These are phyloP conservation scores for Poeciliopsis prolifica DNA, from an alignment of 2,113 vertebrate species.

Conservation along the genomic window DNA sequence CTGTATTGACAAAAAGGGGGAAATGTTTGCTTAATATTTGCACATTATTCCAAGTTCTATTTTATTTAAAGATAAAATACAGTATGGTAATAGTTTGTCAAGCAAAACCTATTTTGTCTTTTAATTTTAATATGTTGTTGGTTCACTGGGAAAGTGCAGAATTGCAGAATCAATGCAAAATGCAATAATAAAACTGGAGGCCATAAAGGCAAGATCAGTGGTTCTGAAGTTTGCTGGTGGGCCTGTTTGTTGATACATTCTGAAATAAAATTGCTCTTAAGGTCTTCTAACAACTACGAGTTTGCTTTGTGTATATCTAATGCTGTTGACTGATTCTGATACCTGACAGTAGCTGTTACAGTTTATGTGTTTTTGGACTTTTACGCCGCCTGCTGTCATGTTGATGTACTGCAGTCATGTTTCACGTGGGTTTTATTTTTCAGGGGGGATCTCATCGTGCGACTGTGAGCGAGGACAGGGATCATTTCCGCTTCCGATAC, in stretches of 20 bases:
- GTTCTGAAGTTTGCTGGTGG: background rate
- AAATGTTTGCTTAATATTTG: no score
- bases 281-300: no score
- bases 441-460: conserved; percentile 90
- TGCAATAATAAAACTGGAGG: no score
- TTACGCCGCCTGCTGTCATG: conserved; percentile 48
- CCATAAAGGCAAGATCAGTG: background rate
- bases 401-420: conserved; percentile 30
- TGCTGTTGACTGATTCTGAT: background rate
- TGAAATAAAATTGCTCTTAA: no score
- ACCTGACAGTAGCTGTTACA: background rate
- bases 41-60: no score
- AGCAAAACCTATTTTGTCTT: no score
- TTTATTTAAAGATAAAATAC: no score
- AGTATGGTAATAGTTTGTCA: no score
- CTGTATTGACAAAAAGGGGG: no score
- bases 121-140: background rate
- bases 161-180: background rate
- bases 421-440: background rate
- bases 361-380: conserved; percentile 1
- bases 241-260: background rate
- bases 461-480: conserved; percentile 89
- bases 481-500: conserved; percentile 94
- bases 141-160: background rate
- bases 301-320: background rate